phyloP scores from a whole-genome alignment of 2,888 invertebrate genomes.

The Serrognathus titanus region DNA sequence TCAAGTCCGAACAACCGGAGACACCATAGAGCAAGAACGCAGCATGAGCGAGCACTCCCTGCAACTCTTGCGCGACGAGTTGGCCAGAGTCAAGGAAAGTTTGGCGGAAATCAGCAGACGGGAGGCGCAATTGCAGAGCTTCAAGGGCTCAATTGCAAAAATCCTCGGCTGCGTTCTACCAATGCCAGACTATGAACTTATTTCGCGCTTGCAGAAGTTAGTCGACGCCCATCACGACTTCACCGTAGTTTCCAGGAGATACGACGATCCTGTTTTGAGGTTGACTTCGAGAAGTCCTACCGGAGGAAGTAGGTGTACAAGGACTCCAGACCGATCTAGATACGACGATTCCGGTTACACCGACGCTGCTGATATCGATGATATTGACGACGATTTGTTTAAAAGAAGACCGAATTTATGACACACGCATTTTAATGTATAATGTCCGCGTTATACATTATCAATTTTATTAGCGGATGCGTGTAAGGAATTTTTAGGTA shows the following conservation, averaged over 20 bases:
- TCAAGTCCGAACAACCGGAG: constrained; percentile 64
- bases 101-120: constrained; percentile 71
- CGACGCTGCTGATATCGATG: constrained; percentile 65
- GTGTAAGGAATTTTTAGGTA: no score
- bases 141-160: constrained; percentile 60
- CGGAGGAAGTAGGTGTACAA: constrained; percentile 52
- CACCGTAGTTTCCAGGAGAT: constrained; percentile 75
- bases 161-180: constrained; percentile 54
- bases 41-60: constrained; percentile 68
- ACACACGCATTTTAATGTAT: constrained; percentile 41
- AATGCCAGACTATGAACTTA: constrained; percentile 59
- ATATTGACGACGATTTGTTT: constrained; percentile 66
- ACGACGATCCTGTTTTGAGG: constrained; percentile 57
- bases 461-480: no score
- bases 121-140: constrained; percentile 74
- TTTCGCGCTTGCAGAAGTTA: constrained; percentile 71
- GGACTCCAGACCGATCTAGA: constrained; percentile 54
- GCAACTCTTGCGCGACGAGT: constrained; percentile 70
- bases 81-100: constrained; percentile 69
- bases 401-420: constrained; percentile 56
- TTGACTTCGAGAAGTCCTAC: constrained; percentile 57
- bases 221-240: constrained; percentile 86
- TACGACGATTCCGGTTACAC: constrained; percentile 73
- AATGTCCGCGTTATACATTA: no score
- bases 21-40: constrained; percentile 68